Evolutionary conservation across 1,140 invertebrate species (phyloP).

Genomic region (Diorhabda carinulata): DNA sequence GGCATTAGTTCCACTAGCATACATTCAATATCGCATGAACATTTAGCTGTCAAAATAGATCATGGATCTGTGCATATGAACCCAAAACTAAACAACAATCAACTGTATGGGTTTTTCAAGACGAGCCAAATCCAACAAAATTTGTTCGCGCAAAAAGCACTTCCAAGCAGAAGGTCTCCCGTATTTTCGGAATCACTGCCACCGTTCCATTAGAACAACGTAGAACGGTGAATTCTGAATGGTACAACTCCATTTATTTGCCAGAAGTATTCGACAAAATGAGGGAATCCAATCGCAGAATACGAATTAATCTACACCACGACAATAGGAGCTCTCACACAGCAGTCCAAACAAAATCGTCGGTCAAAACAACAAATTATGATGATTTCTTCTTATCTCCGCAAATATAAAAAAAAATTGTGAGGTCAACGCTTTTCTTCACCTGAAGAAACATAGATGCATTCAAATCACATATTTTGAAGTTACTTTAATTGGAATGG

Average conservation of each 20-base stretch:
- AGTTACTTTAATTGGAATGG: slow-evolving; percentile 38
- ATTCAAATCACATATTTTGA: slow-evolving; percentile 42
- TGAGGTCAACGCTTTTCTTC: not conserved
- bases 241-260: slow-evolving; percentile 40
- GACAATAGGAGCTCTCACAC: not conserved
- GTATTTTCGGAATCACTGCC: slow-evolving; percentile 34
- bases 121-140: slow-evolving; percentile 43
- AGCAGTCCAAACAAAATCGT: slow-evolving; percentile 19
- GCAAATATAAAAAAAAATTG: slow-evolving; percentile 42
- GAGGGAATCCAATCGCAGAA: slow-evolving; percentile 28
- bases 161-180: slow-evolving; percentile 37
- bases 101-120: slow-evolving; percentile 39
- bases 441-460: slow-evolving; percentile 29
- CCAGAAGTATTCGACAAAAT: slow-evolving; percentile 29
- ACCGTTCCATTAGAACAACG: slow-evolving; percentile 3
- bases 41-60: too few relatives aligned
- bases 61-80: slow-evolving; percentile 37
- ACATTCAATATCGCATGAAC: too few relatives aligned
- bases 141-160: slow-evolving; percentile 38
- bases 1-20: too few relatives aligned
- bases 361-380: slow-evolving; percentile 33
- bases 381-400: slow-evolving; percentile 39
- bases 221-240: slow-evolving; percentile 5
- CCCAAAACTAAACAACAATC: slow-evolving; percentile 36
- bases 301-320: not conserved